Evolutionary conservation across 2,888 invertebrate species (phyloP).

Genomic region (Chesias legatella): DNA sequence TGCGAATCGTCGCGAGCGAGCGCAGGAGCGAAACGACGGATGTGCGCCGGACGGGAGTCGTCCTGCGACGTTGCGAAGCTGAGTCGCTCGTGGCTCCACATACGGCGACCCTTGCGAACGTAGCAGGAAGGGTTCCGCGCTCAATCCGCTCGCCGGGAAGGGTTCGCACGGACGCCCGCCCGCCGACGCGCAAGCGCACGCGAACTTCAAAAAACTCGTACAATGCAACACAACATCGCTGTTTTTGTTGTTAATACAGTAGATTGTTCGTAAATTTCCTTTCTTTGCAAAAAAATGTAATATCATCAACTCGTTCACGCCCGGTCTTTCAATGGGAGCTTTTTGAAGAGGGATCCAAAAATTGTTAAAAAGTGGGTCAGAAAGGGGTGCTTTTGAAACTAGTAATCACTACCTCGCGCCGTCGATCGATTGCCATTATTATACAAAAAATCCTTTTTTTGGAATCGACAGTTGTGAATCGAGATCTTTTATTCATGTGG

Average conservation of each 20-base stretch:
- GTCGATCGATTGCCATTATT: slow-evolving; percentile 78
- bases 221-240: slow-evolving; percentile 72
- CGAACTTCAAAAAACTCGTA: slow-evolving; percentile 72
- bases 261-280: slow-evolving; percentile 78
- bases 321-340: slow-evolving; percentile 75
- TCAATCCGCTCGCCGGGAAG: slow-evolving; percentile 64
- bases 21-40: slow-evolving; percentile 45
- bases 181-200: slow-evolving; percentile 80
- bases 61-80: slow-evolving; percentile 41
- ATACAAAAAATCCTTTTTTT: slow-evolving; percentile 61
- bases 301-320: slow-evolving; percentile 82
- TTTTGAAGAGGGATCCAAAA: slow-evolving; percentile 72
- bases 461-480: slow-evolving; percentile 65
- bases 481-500: slow-evolving; percentile 53
- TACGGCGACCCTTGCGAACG: slow-evolving; percentile 58
- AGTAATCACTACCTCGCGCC: slow-evolving; percentile 73
- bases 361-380: slow-evolving; percentile 79
- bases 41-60: slow-evolving; percentile 32
- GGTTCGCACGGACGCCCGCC: slow-evolving; percentile 72
- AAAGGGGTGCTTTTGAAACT: slow-evolving; percentile 79
- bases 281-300: slow-evolving; percentile 74
- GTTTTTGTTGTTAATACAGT: slow-evolving; percentile 77
- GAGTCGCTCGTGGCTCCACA: slow-evolving; percentile 32
- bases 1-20: slow-evolving; percentile 71
- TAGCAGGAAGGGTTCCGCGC: slow-evolving; percentile 69